These are phyloP conservation scores for Buphagus erythrorhynchus DNA, from an alignment of 2,797 vertebrate species.

Conservation along the genomic window DNA sequence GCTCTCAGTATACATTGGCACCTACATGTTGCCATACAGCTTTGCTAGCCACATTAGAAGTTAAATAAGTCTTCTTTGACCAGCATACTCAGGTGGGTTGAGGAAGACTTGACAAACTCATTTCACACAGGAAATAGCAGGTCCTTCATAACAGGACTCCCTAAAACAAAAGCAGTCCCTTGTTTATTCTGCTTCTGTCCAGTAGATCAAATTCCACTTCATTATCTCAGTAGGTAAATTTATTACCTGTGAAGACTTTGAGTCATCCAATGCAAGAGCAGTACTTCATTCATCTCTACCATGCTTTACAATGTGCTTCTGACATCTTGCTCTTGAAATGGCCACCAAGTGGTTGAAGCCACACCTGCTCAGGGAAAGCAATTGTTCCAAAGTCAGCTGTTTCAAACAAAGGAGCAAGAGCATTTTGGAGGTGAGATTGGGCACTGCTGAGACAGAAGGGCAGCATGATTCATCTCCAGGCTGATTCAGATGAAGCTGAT, in stretches of 20 bases:
- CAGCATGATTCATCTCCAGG: accelerated
- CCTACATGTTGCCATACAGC: background rate
- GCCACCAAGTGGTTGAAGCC: background rate
- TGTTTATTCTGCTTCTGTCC: background rate
- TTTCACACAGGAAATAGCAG: background rate
- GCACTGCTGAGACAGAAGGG: background rate
- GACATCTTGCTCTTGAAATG: background rate
- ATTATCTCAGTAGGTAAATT: background rate
- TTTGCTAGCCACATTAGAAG: background rate
- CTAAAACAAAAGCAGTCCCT: background rate
- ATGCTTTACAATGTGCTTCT: background rate
- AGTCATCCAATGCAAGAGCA: background rate
- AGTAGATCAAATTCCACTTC: background rate
- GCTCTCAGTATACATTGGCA: background rate
- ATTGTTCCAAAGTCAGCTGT: background rate
- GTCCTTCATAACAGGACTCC: background rate
- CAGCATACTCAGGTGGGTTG: background rate
- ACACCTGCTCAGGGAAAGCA: background rate
- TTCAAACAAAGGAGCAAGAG: background rate
- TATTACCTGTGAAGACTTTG: background rate
- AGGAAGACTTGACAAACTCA: background rate
- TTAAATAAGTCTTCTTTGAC: background rate
- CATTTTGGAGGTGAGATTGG: background rate
- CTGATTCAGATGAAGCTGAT: background rate
- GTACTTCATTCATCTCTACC: background rate